phyloP scores from a whole-genome alignment of 1,140 invertebrate genomes.

The Euura saliciscinereae region DNA sequence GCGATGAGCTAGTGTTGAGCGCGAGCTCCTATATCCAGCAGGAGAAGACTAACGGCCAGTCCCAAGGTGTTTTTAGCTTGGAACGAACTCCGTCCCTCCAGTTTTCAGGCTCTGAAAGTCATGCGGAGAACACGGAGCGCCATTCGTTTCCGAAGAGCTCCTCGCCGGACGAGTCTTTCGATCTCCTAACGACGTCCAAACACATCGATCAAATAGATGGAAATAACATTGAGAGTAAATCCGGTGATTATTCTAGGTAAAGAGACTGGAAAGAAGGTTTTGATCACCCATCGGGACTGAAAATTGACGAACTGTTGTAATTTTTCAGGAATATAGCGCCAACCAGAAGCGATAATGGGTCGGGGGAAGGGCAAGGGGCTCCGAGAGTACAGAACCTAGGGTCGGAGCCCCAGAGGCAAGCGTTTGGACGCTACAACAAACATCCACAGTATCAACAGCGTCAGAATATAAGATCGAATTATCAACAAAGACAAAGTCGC shows the following conservation, averaged over 20 bases:
- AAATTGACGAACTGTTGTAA: background rate
- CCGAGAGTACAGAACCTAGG: constrained; percentile 67
- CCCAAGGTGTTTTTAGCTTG: constrained; percentile 30
- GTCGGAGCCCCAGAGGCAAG: constrained; percentile 68
- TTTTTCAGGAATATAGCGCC: constrained; percentile 37
- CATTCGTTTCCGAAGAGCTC: background rate
- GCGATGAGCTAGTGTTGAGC: constrained; percentile 43
- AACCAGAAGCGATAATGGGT: constrained; percentile 42
- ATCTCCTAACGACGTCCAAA: constrained; percentile 47
- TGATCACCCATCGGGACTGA: background rate
- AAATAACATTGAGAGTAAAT: constrained; percentile 55
- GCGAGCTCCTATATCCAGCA: constrained; percentile 41
- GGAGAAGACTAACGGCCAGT: constrained; percentile 37
- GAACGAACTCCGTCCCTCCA: constrained; percentile 39
- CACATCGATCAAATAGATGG: constrained; percentile 50
- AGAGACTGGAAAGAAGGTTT: constrained; percentile 8
- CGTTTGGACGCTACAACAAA: constrained; percentile 38
- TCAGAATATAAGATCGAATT: constrained; percentile 10
- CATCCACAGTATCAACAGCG: constrained; percentile 25
- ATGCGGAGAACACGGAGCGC: background rate
- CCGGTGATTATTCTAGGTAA: constrained; percentile 52
- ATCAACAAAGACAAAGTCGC: constrained; percentile 43
- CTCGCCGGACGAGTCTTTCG: constrained; percentile 26
- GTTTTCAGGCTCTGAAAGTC: constrained; percentile 47
- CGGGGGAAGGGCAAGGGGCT: constrained; percentile 77